Evolutionary conservation across 2,888 invertebrate genomes (phyloP), one percentile per base, ranked within the genome.

Genomic region (Automeris io): DNA sequence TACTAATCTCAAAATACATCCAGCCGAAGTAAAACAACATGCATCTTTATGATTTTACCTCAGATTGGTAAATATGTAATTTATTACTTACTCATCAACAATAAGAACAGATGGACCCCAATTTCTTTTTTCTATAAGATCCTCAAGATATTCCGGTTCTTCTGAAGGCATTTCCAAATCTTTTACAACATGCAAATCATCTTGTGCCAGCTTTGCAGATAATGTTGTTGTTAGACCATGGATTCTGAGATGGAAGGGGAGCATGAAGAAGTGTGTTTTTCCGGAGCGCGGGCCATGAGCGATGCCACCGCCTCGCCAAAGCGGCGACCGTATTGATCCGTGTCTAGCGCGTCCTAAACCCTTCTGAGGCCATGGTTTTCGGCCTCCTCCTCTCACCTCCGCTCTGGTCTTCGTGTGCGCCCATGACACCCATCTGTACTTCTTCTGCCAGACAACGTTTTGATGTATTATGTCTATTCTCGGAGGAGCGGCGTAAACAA

Each of bases 331-430:
- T 42, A 95, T 95, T 7, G 96, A 96, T 8, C 98, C 97, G 66
- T 98, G 98, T 29, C 99, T 90, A 1, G 99, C 95, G 51, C 90
- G 89, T 0, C 99, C 99, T 18, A 89, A 66, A 13, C 97, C 97
- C 80, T 99, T 99, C 69, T 99, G 99, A 0, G 95, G 96, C 97
- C 98, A 98, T 0, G 99, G 99, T 61, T 99, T 99, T 18, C 90
- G 88, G 0, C 96, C 96, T 37, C 97, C 96, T 23, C 98, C 98
- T 33, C 91, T 85, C 39, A 95, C 92, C 83, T 99, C 99, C 0
- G 94, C 93, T 39, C 95, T 88, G 0, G 92, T 91, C 69, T 94
- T 93, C 1, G 93, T 89, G 56, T 93, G 88, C 1, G 92, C 92
- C 87, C 92, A 96, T 54, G 93, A 91, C 73, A 98, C 94, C 82